phyloP scores from a whole-genome alignment of 2,888 invertebrate genomes.

The Deilephila elpenor region DNA sequence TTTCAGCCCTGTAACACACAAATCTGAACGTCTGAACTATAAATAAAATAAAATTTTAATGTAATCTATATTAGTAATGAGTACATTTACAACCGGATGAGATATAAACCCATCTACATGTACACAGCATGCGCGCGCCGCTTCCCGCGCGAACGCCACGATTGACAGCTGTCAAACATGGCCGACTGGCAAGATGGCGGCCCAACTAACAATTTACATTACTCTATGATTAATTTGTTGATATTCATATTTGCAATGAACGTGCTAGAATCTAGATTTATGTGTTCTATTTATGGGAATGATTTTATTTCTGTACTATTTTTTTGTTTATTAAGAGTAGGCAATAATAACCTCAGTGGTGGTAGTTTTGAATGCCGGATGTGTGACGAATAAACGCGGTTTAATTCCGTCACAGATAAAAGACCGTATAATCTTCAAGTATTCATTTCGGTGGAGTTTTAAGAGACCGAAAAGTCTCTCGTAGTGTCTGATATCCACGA shows the following conservation, averaged over 20 bases:
- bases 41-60: not conserved
- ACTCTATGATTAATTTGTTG: not conserved
- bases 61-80: not conserved
- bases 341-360: not conserved
- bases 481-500: no score
- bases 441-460: no score
- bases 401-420: no score
- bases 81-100: constrained; percentile 8
- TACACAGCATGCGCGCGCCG: constrained; percentile 26
- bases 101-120: constrained; percentile 1
- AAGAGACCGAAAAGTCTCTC: no score
- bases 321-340: not conserved
- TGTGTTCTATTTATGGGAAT: not conserved
- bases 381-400: no score
- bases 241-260: not conserved
- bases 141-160: constrained; percentile 34
- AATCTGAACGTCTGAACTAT: not conserved
- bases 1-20: no score
- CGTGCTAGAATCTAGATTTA: not conserved
- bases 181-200: constrained; percentile 31
- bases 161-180: constrained; percentile 45
- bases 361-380: not conserved
- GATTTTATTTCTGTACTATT: not conserved
- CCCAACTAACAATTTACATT: not conserved
- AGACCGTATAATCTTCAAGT: no score